phyloP scores from a whole-genome alignment of 1,140 invertebrate species.

The Antheraea mylitta region DNA sequence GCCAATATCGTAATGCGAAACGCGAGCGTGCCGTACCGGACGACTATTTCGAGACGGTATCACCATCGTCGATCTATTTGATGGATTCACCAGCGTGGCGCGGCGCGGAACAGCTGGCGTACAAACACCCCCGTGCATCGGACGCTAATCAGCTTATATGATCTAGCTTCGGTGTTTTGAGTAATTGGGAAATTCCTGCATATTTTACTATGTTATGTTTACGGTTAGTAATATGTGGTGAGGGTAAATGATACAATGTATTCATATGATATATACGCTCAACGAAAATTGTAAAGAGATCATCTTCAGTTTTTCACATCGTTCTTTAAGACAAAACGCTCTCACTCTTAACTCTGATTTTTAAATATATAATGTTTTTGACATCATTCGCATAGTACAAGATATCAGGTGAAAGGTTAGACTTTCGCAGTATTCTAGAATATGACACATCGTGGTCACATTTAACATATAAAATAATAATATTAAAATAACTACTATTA shows the following conservation, averaged over 20 bases:
- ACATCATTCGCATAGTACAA: too few relatives aligned
- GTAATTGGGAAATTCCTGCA: conserved; percentile 27
- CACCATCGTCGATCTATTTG: conserved; percentile 67
- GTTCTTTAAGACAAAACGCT: too few relatives aligned
- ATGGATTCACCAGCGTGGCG: conserved; percentile 50
- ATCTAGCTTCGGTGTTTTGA: conserved; percentile 47
- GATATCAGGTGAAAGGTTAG: too few relatives aligned
- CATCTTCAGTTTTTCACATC: neutral
- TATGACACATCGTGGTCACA: too few relatives aligned
- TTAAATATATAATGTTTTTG: too few relatives aligned
- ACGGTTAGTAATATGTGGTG: neutral
- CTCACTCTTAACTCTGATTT: too few relatives aligned
- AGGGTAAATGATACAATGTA: neutral
- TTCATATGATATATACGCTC: neutral
- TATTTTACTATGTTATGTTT: conserved; percentile 1
- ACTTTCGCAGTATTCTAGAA: too few relatives aligned
- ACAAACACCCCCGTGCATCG: conserved; percentile 37
- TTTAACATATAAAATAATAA: too few relatives aligned
- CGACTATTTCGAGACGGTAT: conserved; percentile 57
- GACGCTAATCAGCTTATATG: conserved; percentile 54
- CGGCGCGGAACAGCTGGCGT: neutral
- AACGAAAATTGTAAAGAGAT: neutral
- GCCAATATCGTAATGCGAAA: conserved; percentile 72
- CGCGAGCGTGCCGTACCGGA: conserved; percentile 40
- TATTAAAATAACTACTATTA: too few relatives aligned